Conservation (phyloP, 2,113 vertebrate genomes). For the Planiliza haematocheilus region DNA sequence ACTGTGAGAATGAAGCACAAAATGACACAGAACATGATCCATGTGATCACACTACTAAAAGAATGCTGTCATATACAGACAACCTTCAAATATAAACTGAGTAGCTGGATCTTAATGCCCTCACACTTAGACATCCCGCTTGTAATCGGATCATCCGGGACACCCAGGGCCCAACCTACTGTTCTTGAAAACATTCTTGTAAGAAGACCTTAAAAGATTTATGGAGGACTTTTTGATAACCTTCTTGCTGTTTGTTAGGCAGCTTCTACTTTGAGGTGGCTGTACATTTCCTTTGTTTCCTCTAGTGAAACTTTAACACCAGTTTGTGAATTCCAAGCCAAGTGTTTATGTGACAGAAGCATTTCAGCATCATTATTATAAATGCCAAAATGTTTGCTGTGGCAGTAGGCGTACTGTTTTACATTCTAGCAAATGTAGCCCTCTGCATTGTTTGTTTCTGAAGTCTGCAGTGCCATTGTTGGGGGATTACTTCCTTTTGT, state of each 20-base stretch:
- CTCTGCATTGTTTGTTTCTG: slow-evolving; percentile 10
- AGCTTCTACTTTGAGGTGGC: no score
- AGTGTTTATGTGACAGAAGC: neutral
- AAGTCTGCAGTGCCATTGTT: neutral
- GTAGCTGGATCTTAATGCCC: no score
- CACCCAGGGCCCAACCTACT: neutral
- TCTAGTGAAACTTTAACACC: slow-evolving; percentile 1
- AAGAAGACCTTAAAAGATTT: neutral
- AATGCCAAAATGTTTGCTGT: neutral
- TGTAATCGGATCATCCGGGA: no score
- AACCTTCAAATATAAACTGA: no score
- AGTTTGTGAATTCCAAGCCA: neutral
- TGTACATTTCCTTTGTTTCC: neutral
- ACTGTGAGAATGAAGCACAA: no score
- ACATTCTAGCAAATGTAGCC: neutral
- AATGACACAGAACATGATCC: no score
- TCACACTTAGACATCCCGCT: no score
- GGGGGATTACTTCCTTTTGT: slow-evolving; percentile 17
- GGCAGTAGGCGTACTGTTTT: neutral
- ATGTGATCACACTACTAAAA: no score
- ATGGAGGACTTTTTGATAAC: slow-evolving; percentile 8
- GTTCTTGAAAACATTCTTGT: slow-evolving; percentile 9
- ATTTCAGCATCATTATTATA: neutral
- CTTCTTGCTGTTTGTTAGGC: neutral
- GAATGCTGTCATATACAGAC: no score